phyloP scores from a whole-genome alignment of 2,113 vertebrate species.

The Arvicanthis niloticus region DNA sequence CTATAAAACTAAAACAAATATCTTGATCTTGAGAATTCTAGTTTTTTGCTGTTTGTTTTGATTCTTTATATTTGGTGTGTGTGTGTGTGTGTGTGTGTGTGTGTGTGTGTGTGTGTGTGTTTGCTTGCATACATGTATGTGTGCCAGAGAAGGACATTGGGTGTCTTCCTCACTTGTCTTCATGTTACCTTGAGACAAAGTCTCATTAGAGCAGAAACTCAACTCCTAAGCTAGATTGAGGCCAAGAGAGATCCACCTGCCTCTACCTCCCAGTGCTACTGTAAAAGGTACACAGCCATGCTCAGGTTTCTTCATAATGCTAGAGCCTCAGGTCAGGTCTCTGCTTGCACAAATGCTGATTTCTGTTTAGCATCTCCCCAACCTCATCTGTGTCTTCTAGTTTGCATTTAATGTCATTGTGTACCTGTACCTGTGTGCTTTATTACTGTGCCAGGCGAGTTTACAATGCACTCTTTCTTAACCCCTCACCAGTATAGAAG shows the following conservation, averaged over 20 bases:
- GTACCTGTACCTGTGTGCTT: neutral
- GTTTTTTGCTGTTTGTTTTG: neutral
- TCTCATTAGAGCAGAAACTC: neutral
- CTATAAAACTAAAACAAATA: neutral
- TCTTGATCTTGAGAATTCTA: neutral
- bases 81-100: neutral
- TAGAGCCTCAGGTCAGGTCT: neutral
- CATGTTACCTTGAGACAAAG: neutral
- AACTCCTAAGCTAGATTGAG: neutral
- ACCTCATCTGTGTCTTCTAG: neutral
- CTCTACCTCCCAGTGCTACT: neutral
- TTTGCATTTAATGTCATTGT: neutral
- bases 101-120: too few relatives aligned
- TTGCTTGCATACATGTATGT: neutral
- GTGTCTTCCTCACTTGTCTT: neutral
- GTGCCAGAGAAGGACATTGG: neutral
- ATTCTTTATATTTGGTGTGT: neutral
- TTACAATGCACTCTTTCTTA: neutral
- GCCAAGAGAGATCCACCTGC: neutral
- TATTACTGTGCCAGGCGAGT: neutral
- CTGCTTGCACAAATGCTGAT: neutral
- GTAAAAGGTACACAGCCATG: neutral
- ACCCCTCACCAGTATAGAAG: neutral
- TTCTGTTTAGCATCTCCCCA: neutral
- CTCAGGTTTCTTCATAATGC: neutral